phyloP scores from a whole-genome alignment of 2,113 vertebrate species.

The Cichladusa arquata region DNA sequence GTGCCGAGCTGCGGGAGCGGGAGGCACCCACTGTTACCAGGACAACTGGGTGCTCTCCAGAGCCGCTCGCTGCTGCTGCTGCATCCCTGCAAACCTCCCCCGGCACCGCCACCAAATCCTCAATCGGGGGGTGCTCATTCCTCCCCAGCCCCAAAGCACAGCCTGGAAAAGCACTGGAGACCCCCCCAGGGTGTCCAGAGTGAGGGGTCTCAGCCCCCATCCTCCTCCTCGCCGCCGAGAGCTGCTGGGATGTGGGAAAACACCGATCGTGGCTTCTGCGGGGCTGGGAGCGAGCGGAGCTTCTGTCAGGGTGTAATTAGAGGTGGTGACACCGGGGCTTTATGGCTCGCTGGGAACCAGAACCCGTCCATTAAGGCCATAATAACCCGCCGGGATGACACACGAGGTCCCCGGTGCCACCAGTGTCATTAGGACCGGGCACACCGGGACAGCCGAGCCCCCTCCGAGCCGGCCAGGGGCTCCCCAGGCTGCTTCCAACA shows the following conservation, averaged over 20 bases:
- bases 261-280: fast-evolving
- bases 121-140: background rate
- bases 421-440: fast-evolving
- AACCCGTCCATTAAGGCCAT: background rate
- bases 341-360: background rate
- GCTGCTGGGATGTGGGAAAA: background rate
- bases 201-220: fast-evolving
- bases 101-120: background rate
- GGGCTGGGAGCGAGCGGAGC: background rate
- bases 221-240: background rate
- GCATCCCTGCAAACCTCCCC: slow-evolving; percentile 17
- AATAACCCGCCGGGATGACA: background rate
- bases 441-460: fast-evolving
- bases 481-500: background rate
- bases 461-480: fast-evolving
- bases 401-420: background rate
- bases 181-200: background rate
- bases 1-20: background rate
- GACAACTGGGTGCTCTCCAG: slow-evolving; percentile 59
- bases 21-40: slow-evolving; percentile 51
- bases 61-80: slow-evolving; percentile 9
- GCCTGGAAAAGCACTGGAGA: background rate
- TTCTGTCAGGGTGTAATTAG: background rate
- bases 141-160: background rate
- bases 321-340: background rate